phyloP scores from a whole-genome alignment of 2,113 vertebrate genomes.

The Hemiscyllium ocellatum region DNA sequence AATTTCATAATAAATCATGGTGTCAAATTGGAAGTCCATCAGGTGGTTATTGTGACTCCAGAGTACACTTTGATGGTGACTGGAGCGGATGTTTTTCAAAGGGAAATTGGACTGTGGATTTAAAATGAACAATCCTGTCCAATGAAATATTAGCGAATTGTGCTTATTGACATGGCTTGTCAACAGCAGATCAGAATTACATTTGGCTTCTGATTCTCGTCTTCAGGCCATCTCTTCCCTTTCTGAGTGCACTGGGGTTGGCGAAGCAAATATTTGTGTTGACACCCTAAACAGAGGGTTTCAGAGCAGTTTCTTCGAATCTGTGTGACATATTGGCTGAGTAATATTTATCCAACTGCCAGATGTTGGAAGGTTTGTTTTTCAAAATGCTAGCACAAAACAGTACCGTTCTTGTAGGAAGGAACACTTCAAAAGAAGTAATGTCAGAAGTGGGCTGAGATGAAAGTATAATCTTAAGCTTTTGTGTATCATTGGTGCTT shows the following conservation, averaged over 20 bases:
- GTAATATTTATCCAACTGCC: not conserved
- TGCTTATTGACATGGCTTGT: not conserved
- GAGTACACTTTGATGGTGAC: not conserved
- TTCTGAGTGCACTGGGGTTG: not conserved
- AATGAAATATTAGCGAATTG: not conserved
- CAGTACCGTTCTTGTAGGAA: not conserved
- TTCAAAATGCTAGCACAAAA: not conserved
- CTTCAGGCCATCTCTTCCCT: not conserved
- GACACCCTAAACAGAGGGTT: not conserved
- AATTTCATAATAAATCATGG: constrained; percentile 9
- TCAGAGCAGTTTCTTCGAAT: not conserved
- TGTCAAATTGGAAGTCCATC: constrained; percentile 31
- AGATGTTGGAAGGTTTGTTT: not conserved
- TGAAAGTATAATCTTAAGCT: not conserved
- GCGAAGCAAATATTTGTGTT: not conserved
- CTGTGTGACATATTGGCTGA: not conserved
- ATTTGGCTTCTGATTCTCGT: not conserved
- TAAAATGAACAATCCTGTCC: not conserved
- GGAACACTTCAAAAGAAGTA: not conserved
- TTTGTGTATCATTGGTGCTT: not conserved
- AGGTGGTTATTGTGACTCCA: not conserved
- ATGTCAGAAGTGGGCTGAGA: not conserved
- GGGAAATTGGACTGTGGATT: constrained; percentile 6
- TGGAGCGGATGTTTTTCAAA: not conserved
- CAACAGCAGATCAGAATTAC: not conserved